Percentiles rank a stretch among this genome's conserved stretches.
These are phyloP conservation scores for Andrena camellia DNA, from an alignment of 2,888 invertebrate species.

Conservation along the genomic window DNA sequence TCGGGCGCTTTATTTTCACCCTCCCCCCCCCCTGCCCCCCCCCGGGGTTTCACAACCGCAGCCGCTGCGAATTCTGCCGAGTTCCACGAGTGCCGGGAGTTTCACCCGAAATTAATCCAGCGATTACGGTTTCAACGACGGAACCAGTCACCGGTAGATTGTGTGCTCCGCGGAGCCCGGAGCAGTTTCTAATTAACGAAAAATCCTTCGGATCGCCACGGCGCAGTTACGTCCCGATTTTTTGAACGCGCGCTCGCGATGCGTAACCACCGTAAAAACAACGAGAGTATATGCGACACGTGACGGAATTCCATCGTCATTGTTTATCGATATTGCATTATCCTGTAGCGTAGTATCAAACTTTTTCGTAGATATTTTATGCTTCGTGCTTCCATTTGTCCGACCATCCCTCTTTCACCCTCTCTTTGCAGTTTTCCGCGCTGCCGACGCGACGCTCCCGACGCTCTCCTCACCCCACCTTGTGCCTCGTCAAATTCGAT, in stretches of 20 bases:
- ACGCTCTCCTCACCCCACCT: conserved; percentile 42
- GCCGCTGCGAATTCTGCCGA: conserved; percentile 34
- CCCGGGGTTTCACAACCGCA: not conserved
- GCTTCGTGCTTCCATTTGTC: conserved; percentile 46
- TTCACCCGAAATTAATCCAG: conserved; percentile 53
- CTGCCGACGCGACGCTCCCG: not conserved
- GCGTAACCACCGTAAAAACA: conserved; percentile 2
- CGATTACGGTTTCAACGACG: conserved; percentile 43
- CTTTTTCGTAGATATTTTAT: conserved; percentile 61
- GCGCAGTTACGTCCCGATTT: not conserved
- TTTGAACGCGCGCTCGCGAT: not conserved
- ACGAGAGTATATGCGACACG: not conserved
- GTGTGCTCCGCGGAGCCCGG: conserved; percentile 21
- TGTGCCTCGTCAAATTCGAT: conserved; percentile 69
- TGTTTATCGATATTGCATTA: conserved; percentile 72
- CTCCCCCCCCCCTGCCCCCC: not conserved
- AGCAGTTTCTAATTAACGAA: conserved; percentile 41
- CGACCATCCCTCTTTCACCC: not conserved
- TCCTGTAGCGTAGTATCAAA: conserved; percentile 49
- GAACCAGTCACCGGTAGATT: conserved; percentile 11
- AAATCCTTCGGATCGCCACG: conserved; percentile 17
- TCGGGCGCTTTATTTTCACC: conserved; percentile 9
- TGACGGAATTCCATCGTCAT: conserved; percentile 59
- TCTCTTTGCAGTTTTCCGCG: not conserved
- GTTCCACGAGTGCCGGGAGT: conserved; percentile 50